These are phyloP conservation scores for Drosophila cognata DNA, from an alignment of 2,888 invertebrate genomes.

Conservation along the genomic window DNA sequence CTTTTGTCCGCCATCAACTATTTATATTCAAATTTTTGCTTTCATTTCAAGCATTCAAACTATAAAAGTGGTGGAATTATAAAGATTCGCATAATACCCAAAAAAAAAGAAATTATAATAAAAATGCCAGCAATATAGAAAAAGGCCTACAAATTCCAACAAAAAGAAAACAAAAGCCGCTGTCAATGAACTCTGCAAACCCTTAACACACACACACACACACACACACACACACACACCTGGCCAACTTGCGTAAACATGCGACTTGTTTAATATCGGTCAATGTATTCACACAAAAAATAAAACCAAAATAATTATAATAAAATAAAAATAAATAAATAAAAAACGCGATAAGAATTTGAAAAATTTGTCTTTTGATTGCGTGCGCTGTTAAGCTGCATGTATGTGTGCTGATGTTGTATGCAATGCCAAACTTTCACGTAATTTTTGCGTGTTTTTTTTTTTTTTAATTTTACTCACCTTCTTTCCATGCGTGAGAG, in stretches of 20 bases:
- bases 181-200: slow-evolving; percentile 73
- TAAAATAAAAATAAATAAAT: slow-evolving; percentile 21
- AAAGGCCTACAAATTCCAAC: slow-evolving; percentile 25
- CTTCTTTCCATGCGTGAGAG: slow-evolving; percentile 36
- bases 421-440: slow-evolving; percentile 81
- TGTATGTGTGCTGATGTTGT: slow-evolving; percentile 31
- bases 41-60: slow-evolving; percentile 37
- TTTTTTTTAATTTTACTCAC: slow-evolving; percentile 46
- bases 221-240: slow-evolving; percentile 8
- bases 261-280: slow-evolving; percentile 81
- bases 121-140: slow-evolving; percentile 31
- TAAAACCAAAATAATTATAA: slow-evolving; percentile 20
- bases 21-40: slow-evolving; percentile 63
- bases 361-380: slow-evolving; percentile 74
- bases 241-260: slow-evolving; percentile 47
- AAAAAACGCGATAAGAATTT: slow-evolving; percentile 80
- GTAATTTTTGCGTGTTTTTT: slow-evolving; percentile 69
- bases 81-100: slow-evolving; percentile 1
- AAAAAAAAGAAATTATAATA: not conserved
- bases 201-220: slow-evolving; percentile 55
- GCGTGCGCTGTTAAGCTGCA: slow-evolving; percentile 46
- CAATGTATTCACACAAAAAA: slow-evolving; percentile 72
- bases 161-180: slow-evolving; percentile 45
- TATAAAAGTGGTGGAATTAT: slow-evolving; percentile 20
- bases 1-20: slow-evolving; percentile 58